These are phyloP conservation scores for Limnephilus lunatus DNA, from an alignment of 2,888 invertebrate species.

Conservation along the genomic window DNA sequence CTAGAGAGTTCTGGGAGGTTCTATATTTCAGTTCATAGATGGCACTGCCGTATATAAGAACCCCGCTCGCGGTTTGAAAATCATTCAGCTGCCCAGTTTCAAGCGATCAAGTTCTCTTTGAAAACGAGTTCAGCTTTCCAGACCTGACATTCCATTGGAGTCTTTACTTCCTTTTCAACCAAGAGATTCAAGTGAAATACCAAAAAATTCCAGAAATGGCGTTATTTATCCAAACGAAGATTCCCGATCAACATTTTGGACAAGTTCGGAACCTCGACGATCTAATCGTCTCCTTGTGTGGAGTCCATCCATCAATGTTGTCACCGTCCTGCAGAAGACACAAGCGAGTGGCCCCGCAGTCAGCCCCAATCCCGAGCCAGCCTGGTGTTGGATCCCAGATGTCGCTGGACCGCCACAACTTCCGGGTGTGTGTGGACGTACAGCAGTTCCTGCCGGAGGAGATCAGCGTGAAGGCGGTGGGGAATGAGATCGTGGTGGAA, in stretches of 20 bases:
- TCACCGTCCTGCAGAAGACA: constrained; percentile 29
- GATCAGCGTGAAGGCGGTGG: constrained; percentile 85
- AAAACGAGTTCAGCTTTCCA: neutral
- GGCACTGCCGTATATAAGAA: neutral
- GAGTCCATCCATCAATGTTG: neutral
- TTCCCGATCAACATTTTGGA: constrained; percentile 54
- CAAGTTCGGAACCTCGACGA: constrained; percentile 32
- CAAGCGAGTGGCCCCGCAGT: constrained; percentile 2
- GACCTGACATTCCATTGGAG: neutral
- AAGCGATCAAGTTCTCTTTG: neutral
- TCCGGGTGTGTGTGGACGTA: constrained; percentile 85
- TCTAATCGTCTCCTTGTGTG: neutral
- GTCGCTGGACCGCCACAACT: constrained; percentile 74
- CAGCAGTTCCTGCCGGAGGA: constrained; percentile 88
- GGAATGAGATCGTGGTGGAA: constrained; percentile 83
- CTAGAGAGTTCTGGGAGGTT: neutral
- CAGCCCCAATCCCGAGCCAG: neutral
- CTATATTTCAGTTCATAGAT: constrained; percentile 5
- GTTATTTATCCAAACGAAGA: constrained; percentile 38
- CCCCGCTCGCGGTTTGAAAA: neutral
- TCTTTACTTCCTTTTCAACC: neutral
- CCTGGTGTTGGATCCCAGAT: constrained; percentile 44
- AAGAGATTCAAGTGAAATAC: neutral
- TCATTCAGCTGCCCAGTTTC: neutral
- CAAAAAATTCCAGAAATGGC: constrained; percentile 24